These are phyloP conservation scores for Cerastis leucographa DNA, from an alignment of 2,888 invertebrate species.

Conservation along the genomic window DNA sequence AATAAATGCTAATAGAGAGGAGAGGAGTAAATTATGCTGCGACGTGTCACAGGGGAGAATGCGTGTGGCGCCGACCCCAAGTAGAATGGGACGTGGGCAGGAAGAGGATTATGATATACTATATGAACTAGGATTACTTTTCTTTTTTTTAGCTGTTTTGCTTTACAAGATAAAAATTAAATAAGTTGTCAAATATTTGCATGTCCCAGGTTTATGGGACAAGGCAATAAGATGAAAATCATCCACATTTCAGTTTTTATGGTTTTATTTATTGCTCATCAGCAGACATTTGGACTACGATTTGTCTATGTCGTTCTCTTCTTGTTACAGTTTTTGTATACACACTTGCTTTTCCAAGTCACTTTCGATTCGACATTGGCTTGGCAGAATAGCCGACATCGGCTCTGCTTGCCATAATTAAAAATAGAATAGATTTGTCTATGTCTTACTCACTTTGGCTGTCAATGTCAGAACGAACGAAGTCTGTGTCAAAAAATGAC, in stretches of 20 bases:
- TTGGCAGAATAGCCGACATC: too few relatives aligned
- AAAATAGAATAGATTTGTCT: too few relatives aligned
- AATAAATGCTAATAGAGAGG: too few relatives aligned
- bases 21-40: neutral
- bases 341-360: too few relatives aligned
- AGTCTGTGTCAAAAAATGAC: neutral
- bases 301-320: too few relatives aligned
- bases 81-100: neutral
- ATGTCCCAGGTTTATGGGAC: neutral
- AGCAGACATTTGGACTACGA: neutral
- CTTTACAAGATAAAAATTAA: neutral
- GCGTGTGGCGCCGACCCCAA: neutral
- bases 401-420: too few relatives aligned
- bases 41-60: neutral
- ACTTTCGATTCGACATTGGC: too few relatives aligned
- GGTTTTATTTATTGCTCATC: neutral
- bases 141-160: neutral
- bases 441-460: neutral
- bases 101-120: neutral
- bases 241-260: neutral
- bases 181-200: neutral
- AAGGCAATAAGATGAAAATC: neutral
- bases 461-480: conserved; percentile 1
- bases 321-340: too few relatives aligned
- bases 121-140: neutral